phyloP scores from a whole-genome alignment of 2,113 vertebrate genomes.

The Amblyopsis rosae region DNA sequence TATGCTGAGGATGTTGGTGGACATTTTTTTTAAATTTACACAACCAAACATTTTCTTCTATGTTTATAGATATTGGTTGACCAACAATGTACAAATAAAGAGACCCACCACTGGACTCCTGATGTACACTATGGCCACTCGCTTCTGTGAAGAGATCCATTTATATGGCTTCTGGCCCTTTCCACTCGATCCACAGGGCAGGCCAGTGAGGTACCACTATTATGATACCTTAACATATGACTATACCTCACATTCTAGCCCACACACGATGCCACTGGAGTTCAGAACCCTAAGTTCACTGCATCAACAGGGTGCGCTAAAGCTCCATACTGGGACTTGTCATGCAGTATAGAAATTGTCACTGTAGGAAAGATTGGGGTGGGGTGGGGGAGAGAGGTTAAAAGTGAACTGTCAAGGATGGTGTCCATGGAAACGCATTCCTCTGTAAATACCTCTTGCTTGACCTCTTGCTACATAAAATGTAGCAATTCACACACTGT shows the following conservation, averaged over 20 bases:
- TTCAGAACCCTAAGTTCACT: constrained; percentile 90
- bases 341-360: constrained; percentile 38
- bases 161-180: constrained; percentile 98
- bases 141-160: constrained; percentile 95
- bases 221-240: constrained; percentile 91
- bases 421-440: constrained; percentile 11
- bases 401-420: not conserved
- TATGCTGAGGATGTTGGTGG: too few relatives aligned
- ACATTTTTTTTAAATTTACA: not conserved
- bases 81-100: constrained; percentile 95
- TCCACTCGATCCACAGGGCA: constrained; percentile 80
- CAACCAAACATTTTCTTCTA: not conserved
- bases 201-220: constrained; percentile 94
- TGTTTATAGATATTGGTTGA: constrained; percentile 89
- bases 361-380: not conserved
- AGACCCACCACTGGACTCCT: constrained; percentile 93
- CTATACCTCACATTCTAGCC: constrained; percentile 91
- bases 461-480: not conserved
- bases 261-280: constrained; percentile 97
- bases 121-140: constrained; percentile 96
- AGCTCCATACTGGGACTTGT: constrained; percentile 88
- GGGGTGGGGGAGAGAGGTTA: not conserved
- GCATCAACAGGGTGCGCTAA: constrained; percentile 91
- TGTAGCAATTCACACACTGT: not conserved
- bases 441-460: constrained; percentile 6